Conservation (phyloP, 92 coral and sea anemone genomes). For the Blastomussa wellsi region DNA sequence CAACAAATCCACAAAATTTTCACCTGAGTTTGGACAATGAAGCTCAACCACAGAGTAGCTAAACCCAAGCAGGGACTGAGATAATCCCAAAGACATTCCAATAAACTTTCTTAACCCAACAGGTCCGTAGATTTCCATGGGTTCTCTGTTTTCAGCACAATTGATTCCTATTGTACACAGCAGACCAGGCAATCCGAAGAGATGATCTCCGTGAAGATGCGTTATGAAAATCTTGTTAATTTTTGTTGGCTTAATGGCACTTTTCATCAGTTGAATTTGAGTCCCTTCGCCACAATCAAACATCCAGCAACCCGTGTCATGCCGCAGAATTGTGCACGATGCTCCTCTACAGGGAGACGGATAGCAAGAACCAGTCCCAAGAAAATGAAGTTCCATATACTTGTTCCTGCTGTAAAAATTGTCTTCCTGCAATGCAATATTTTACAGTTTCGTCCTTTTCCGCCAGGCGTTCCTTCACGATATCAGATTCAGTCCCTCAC, state of each 20-base stretch:
- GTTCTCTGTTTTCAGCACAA: constrained; percentile 56
- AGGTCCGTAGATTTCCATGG: constrained; percentile 88
- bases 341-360: constrained; percentile 89
- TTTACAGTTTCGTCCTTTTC: not conserved
- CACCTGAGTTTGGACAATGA: constrained; percentile 46
- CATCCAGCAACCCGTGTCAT: constrained; percentile 90
- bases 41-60: constrained; percentile 85
- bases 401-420: not conserved
- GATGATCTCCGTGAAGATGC: constrained; percentile 96
- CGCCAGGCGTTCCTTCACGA: constrained; percentile 20
- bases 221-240: constrained; percentile 92
- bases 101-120: constrained; percentile 82
- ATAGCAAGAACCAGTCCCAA: constrained; percentile 93
- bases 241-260: constrained; percentile 79
- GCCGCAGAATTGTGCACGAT: constrained; percentile 80
- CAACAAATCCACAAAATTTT: not conserved
- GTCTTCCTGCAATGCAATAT: too few species aligned
- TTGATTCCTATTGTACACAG: constrained; percentile 87
- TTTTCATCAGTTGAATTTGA: constrained; percentile 87
- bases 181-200: constrained; percentile 94
- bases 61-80: constrained; percentile 81
- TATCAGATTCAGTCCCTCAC: constrained; percentile 2
- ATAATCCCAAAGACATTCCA: constrained; percentile 66
- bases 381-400: constrained; percentile 82
- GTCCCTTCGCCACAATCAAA: constrained; percentile 98